Evolutionary conservation across 1,140 invertebrate species (phyloP).

Genomic region (Marisa cornuarietis): DNA sequence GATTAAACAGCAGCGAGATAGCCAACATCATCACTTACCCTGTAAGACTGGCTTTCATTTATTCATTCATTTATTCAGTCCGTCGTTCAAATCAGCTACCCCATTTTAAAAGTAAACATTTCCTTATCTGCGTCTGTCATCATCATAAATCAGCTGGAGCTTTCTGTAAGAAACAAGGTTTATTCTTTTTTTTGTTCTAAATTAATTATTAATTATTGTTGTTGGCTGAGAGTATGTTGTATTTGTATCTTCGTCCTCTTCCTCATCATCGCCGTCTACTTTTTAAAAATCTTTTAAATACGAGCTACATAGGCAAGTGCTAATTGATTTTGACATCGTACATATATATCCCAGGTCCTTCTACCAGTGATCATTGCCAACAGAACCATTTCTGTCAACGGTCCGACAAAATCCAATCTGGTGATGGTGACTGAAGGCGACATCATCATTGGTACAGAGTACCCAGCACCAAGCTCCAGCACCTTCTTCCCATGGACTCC

Average conservation of each 20-base stretch:
- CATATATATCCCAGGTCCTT: too few relatives aligned
- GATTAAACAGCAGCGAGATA: background rate
- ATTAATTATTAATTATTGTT: background rate
- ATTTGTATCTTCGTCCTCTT: conserved; percentile 1
- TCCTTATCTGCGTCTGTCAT: background rate
- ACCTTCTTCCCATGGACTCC: too few relatives aligned
- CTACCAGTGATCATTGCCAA: too few relatives aligned
- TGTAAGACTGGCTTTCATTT: background rate
- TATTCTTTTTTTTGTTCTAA: background rate
- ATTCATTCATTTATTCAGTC: background rate
- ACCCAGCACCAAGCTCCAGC: too few relatives aligned
- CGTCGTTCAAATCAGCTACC: background rate
- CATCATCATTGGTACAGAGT: too few relatives aligned
- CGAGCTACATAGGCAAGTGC: too few relatives aligned
- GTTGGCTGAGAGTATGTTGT: background rate
- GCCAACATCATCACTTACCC: conserved; percentile 11
- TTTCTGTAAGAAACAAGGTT: background rate
- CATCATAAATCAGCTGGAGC: background rate
- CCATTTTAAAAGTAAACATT: background rate
- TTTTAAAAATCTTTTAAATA: too few relatives aligned
- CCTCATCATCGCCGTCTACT: background rate
- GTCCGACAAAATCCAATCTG: too few relatives aligned
- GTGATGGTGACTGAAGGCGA: too few relatives aligned
- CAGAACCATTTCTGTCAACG: too few relatives aligned
- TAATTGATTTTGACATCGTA: too few relatives aligned